Percentiles rank a stretch among this genome's conserved stretches.
These are phyloP conservation scores for Melanotaenia trifasciata DNA, from an alignment of 2,797 vertebrate species.

Conservation along the genomic window DNA sequence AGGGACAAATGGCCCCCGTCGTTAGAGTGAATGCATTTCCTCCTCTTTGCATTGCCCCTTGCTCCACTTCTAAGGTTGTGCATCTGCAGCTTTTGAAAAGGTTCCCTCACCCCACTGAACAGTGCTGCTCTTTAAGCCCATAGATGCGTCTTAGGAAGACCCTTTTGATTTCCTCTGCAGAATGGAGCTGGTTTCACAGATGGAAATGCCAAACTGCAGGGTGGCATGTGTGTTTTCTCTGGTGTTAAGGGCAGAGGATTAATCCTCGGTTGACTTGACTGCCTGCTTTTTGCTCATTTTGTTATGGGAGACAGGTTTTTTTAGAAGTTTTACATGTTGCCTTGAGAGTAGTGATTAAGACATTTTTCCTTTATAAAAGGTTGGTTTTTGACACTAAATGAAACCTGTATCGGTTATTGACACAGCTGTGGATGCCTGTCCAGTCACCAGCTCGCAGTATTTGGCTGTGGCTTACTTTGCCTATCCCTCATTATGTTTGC, in stretches of 20 bases:
- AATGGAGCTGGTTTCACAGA: conserved; percentile 36
- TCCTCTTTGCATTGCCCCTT: conserved; percentile 49
- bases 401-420: not conserved
- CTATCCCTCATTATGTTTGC: conserved; percentile 37
- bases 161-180: conserved; percentile 42
- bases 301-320: conserved; percentile 10
- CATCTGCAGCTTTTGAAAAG: conserved; percentile 50
- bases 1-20: conserved; percentile 64
- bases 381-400: conserved; percentile 2
- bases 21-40: conserved; percentile 62
- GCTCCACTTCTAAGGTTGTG: conserved; percentile 38
- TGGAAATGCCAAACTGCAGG: conserved; percentile 57
- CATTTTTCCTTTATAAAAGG: not conserved
- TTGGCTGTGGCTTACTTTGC: conserved; percentile 14
- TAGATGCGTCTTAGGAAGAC: conserved; percentile 39
- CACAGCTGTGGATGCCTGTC: not conserved
- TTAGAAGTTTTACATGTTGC: conserved; percentile 4
- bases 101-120: conserved; percentile 35
- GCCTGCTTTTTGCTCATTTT: conserved; percentile 50
- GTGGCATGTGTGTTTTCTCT: conserved; percentile 50
- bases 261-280: conserved; percentile 39
- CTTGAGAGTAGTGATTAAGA: not conserved
- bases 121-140: conserved; percentile 54
- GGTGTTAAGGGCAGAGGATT: conserved; percentile 52
- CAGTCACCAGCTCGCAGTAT: conserved; percentile 8